Evolutionary conservation across 2,888 invertebrate genomes (phyloP).

Genomic region (Eristalinus aeneus): DNA sequence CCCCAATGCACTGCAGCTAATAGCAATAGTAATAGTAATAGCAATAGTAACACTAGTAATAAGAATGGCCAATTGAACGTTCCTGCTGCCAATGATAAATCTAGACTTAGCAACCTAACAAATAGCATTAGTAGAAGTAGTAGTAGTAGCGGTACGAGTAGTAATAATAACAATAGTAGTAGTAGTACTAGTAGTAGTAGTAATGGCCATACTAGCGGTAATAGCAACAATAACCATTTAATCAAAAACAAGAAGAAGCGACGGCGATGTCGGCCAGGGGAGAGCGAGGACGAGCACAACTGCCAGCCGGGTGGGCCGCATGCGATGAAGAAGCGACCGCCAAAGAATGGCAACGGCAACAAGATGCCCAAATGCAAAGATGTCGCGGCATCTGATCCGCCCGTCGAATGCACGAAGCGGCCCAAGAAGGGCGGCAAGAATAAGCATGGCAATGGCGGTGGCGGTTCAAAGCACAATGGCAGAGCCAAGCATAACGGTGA

Average conservation of each 20-base stretch:
- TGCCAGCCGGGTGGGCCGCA: slow-evolving; percentile 75
- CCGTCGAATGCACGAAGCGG: slow-evolving; percentile 71
- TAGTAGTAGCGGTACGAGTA: slow-evolving; percentile 70
- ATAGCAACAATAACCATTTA: slow-evolving; percentile 71
- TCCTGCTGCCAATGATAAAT: slow-evolving; percentile 75
- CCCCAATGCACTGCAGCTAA: slow-evolving; percentile 78
- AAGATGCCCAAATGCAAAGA: slow-evolving; percentile 59
- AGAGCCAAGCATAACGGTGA: background rate
- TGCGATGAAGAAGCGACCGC: slow-evolving; percentile 73
- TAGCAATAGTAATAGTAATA: slow-evolving; percentile 72
- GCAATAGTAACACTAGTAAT: slow-evolving; percentile 72
- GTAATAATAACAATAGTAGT: slow-evolving; percentile 72
- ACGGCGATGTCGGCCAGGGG: slow-evolving; percentile 77
- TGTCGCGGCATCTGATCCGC: slow-evolving; percentile 35
- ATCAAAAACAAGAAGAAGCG: slow-evolving; percentile 76
- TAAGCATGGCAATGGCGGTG: background rate
- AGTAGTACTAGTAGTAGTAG: slow-evolving; percentile 74
- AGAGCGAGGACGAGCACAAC: slow-evolving; percentile 77
- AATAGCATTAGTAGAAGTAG: slow-evolving; percentile 72
- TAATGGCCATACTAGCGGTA: slow-evolving; percentile 74
- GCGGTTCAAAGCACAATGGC: slow-evolving; percentile 51
- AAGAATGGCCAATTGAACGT: slow-evolving; percentile 75
- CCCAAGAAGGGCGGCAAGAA: slow-evolving; percentile 64
- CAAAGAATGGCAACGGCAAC: slow-evolving; percentile 55
- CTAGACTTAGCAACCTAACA: slow-evolving; percentile 72